These are phyloP conservation scores for Megaustenia siamemsis DNA, from an alignment of 2,888 invertebrate species.

Conservation along the genomic window DNA sequence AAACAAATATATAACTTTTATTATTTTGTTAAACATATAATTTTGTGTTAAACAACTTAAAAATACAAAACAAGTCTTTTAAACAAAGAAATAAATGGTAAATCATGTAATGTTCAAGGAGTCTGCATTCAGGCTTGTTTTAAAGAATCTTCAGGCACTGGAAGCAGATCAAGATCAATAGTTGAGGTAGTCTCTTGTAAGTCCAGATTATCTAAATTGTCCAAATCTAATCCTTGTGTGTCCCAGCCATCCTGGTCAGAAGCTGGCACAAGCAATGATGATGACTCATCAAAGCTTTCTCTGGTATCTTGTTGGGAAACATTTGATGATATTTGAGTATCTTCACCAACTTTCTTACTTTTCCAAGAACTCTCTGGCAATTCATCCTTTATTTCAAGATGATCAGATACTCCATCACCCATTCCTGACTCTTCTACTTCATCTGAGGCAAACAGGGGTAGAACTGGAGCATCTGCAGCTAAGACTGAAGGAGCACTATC, in stretches of 20 bases:
- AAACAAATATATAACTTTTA: too few relatives aligned
- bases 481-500: not conserved
- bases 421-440: constrained; percentile 7
- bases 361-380: not conserved
- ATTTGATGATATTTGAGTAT: not conserved
- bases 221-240: constrained; percentile 37
- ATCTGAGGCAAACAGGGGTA: constrained; percentile 37
- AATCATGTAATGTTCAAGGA: too few relatives aligned
- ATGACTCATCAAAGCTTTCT: not conserved
- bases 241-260: constrained; percentile 36
- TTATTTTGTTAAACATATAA: too few relatives aligned
- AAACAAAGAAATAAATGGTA: too few relatives aligned
- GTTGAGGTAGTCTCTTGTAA: not conserved
- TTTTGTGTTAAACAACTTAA: too few relatives aligned
- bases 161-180: constrained; percentile 48
- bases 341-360: not conserved
- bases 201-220: constrained; percentile 30
- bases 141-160: constrained; percentile 29
- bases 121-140: constrained; percentile 21
- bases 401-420: not conserved
- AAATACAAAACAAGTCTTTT: too few relatives aligned
- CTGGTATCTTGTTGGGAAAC: not conserved
- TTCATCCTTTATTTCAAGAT: not conserved
- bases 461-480: not conserved
- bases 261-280: not conserved